phyloP scores from a whole-genome alignment of 2,888 invertebrate species.

The Eurois occulta region DNA sequence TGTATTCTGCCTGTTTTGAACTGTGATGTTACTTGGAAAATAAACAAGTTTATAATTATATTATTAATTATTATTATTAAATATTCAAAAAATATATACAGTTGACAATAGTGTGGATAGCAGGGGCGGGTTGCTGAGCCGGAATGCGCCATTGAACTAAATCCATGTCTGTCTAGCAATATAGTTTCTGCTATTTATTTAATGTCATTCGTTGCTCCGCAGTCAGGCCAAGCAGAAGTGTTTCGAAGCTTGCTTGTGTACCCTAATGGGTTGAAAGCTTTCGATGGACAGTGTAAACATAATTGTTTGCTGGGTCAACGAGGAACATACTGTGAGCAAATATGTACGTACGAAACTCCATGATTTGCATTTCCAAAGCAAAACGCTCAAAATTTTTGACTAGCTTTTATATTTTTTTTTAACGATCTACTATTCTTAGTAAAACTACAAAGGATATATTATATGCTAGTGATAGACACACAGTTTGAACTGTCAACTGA shows the following conservation, averaged over 20 bases:
- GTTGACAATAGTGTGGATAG: neutral
- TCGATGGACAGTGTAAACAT: constrained; percentile 35
- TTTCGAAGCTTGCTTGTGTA: constrained; percentile 41
- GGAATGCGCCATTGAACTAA: neutral
- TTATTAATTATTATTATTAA: too few relatives aligned
- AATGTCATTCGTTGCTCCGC: constrained; percentile 13
- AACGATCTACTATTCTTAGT: neutral
- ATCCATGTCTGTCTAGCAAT: neutral
- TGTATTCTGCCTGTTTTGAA: too few relatives aligned
- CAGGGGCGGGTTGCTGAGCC: neutral
- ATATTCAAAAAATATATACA: neutral
- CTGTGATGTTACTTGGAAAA: too few relatives aligned
- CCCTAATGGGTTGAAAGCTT: constrained; percentile 40
- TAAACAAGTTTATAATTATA: too few relatives aligned
- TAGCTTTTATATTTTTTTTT: neutral
- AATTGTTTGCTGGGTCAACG: constrained; percentile 48
- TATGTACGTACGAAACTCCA: constrained; percentile 10
- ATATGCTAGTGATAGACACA: neutral
- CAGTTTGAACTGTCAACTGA: neutral
- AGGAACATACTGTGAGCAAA: constrained; percentile 33
- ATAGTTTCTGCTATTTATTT: constrained; percentile 18
- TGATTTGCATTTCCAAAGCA: constrained; percentile 32
- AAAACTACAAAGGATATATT: neutral
- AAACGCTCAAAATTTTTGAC: neutral
- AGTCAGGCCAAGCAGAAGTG: constrained; percentile 36